Evolutionary conservation across 2,113 vertebrate species (phyloP).

Genomic region (Proterorhinus semilunaris): DNA sequence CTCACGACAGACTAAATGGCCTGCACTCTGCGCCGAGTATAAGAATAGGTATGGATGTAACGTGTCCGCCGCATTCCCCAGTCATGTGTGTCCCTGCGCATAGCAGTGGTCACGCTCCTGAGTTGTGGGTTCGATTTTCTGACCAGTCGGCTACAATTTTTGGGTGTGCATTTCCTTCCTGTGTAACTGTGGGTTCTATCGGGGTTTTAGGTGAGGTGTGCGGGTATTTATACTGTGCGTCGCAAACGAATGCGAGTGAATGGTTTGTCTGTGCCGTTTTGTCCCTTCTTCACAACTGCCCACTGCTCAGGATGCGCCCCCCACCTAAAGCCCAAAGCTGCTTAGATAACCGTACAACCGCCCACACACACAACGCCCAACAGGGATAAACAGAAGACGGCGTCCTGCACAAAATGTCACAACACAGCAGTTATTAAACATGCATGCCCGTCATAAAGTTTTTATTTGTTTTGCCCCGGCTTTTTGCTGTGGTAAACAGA

Average conservation of each 20-base stretch:
- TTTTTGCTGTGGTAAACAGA: slow-evolving; percentile 38
- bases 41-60: too few relatives aligned
- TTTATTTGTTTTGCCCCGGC: slow-evolving; percentile 27
- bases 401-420: not conserved
- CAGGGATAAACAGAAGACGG: not conserved
- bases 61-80: not conserved
- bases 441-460: slow-evolving; percentile 28
- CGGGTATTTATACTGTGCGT: too few relatives aligned
- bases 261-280: not conserved
- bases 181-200: not conserved
- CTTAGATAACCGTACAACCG: not conserved
- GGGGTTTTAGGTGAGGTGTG: not conserved
- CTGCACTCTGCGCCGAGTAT: too few relatives aligned
- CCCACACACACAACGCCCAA: not conserved
- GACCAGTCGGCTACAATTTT: not conserved
- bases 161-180: not conserved
- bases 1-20: too few relatives aligned
- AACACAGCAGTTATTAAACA: slow-evolving; percentile 20
- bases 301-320: not conserved
- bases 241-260: too few relatives aligned
- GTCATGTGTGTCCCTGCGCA: not conserved
- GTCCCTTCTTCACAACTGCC: not conserved
- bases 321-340: not conserved
- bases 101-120: not conserved
- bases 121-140: not conserved